These are phyloP conservation scores for Pterostichus madidus DNA, from an alignment of 2,888 invertebrate species.

Conservation along the genomic window DNA sequence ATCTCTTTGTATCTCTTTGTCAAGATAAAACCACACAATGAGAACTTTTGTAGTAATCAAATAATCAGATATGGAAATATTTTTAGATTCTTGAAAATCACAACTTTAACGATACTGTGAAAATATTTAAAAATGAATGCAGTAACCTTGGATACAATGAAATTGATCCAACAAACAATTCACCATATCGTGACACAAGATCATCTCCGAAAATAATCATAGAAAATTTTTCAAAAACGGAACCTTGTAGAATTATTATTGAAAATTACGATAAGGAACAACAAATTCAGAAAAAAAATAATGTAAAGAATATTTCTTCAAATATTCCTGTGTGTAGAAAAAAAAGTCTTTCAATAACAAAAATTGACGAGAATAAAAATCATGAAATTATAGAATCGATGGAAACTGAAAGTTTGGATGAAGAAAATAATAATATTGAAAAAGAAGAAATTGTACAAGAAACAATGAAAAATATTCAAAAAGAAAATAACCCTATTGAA, in stretches of 20 bases:
- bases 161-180: conserved; percentile 49
- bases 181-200: conserved; percentile 32
- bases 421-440: conserved; percentile 24
- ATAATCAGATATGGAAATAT: neutral
- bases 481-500: conserved; percentile 12
- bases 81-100: conserved; percentile 70
- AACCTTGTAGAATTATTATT: conserved; percentile 59
- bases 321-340: conserved; percentile 23
- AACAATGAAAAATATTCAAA: conserved; percentile 13
- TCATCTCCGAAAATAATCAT: conserved; percentile 60
- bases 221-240: conserved; percentile 57
- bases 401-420: conserved; percentile 21
- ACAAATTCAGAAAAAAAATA: neutral
- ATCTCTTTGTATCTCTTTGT: no score
- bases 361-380: conserved; percentile 17
- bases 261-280: conserved; percentile 50
- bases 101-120: conserved; percentile 69
- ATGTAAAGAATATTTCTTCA: conserved; percentile 2
- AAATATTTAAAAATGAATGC: conserved; percentile 69
- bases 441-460: neutral
- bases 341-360: conserved; percentile 1
- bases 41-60: no score
- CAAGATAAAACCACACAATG: no score
- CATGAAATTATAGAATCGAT: conserved; percentile 30
- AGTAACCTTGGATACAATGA: conserved; percentile 64